A percentile compares a stretch with the other conserved stretches of the same genome.
Conservation (phyloP, 2,797 vertebrate genomes). For the Urophycis tenuis region DNA sequence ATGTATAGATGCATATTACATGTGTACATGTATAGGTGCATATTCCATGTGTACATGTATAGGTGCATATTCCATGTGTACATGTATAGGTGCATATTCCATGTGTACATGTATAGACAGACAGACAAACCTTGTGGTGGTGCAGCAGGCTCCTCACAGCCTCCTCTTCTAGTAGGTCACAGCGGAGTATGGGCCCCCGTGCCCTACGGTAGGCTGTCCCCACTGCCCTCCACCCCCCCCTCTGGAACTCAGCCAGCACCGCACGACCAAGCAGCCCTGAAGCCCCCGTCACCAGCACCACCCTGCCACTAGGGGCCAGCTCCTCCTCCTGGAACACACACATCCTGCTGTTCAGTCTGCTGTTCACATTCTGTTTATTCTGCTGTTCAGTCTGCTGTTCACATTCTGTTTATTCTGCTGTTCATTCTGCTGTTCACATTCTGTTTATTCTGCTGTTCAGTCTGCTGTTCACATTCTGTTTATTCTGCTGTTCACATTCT, state of each 20-base stretch:
- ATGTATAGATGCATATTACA: too few species aligned
- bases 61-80: too few species aligned
- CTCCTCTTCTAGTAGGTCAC: slow-evolving; percentile 82
- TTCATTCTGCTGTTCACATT: neutral
- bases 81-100: too few species aligned
- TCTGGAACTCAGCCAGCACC: slow-evolving; percentile 83
- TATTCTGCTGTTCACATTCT: neutral
- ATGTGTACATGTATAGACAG: neutral
- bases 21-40: too few species aligned
- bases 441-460: too few species aligned
- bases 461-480: too few species aligned
- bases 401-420: neutral
- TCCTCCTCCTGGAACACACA: slow-evolving; percentile 71
- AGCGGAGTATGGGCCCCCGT: slow-evolving; percentile 77
- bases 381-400: too few species aligned
- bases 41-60: too few species aligned
- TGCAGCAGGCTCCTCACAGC: slow-evolving; percentile 78
- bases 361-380: neutral
- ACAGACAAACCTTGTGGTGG: slow-evolving; percentile 76
- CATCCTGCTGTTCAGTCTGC: neutral
- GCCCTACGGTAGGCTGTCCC: slow-evolving; percentile 84
- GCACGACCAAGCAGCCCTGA: slow-evolving; percentile 90
- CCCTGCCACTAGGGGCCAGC: slow-evolving; percentile 53
- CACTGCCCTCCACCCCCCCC: slow-evolving; percentile 75
- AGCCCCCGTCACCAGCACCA: slow-evolving; percentile 85